Evolutionary conservation across 2,888 invertebrate genomes (phyloP).

Genomic region (Fabriciana adippe): DNA sequence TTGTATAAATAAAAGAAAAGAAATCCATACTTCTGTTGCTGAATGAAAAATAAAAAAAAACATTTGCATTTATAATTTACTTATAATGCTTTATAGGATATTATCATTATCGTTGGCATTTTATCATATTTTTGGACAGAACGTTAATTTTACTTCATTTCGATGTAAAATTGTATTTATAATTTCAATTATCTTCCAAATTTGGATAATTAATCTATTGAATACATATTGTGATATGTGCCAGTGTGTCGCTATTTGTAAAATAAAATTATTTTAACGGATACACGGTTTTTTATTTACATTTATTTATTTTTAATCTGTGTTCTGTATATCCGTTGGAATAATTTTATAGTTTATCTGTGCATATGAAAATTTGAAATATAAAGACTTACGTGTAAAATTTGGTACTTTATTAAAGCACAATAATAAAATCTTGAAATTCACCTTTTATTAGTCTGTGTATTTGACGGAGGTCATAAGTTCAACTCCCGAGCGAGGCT

Average conservation of each 20-base stretch:
- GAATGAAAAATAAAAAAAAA: too few relatives aligned
- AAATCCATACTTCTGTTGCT: too few relatives aligned
- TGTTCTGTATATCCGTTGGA: constrained; percentile 25
- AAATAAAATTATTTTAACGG: constrained; percentile 38
- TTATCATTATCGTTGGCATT: not conserved
- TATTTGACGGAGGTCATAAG: too few relatives aligned
- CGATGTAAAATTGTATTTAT: constrained; percentile 19
- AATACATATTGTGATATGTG: constrained; percentile 34
- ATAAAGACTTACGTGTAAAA: not conserved
- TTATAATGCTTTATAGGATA: too few relatives aligned
- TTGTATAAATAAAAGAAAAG: too few relatives aligned
- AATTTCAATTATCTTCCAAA: constrained; percentile 12
- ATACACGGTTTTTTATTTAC: constrained; percentile 21
- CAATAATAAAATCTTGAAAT: too few relatives aligned
- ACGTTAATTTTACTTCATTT: constrained; percentile 9
- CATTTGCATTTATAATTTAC: too few relatives aligned
- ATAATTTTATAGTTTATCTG: constrained; percentile 23
- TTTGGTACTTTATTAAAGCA: too few relatives aligned
- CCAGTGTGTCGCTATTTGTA: constrained; percentile 29
- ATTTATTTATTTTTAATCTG: not conserved
- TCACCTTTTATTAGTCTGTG: too few relatives aligned
- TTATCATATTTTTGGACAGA: constrained; percentile 9
- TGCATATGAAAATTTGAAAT: not conserved
- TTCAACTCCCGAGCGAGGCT: too few relatives aligned
- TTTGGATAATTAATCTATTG: constrained; percentile 23